Evolutionary conservation across 2,113 vertebrate genomes (phyloP).

Genomic region (Caranx ignobilis): DNA sequence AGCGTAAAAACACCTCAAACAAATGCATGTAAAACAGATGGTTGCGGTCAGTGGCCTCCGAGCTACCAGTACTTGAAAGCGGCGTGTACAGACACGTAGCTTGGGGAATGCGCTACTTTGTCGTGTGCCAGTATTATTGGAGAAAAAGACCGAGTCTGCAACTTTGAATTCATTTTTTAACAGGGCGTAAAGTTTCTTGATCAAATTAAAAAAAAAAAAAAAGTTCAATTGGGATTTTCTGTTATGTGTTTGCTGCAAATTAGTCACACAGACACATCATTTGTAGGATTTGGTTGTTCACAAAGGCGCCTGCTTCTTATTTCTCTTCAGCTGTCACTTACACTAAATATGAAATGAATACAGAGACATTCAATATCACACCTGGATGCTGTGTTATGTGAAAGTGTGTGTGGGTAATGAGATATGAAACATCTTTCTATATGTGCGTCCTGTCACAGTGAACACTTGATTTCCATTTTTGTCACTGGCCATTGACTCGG

Average conservation of each 20-base stretch:
- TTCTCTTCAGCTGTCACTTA: background rate
- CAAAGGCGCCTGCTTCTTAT: background rate
- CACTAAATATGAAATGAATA: slow-evolving; percentile 5
- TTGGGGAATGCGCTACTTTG: background rate
- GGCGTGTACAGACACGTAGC: background rate
- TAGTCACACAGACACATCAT: background rate
- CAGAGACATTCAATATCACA: slow-evolving; percentile 41
- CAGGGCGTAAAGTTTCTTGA: background rate
- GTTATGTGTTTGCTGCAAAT: background rate
- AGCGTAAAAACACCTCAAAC: background rate
- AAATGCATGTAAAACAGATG: background rate
- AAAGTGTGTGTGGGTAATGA: slow-evolving; percentile 49
- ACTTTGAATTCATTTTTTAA: background rate
- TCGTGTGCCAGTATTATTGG: background rate
- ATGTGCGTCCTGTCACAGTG: background rate
- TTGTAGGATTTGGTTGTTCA: background rate
- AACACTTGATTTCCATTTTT: slow-evolving; percentile 41
- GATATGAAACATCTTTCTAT: slow-evolving; percentile 53
- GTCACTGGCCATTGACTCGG: slow-evolving; percentile 32
- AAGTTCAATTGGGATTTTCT: background rate
- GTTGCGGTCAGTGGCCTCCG: background rate
- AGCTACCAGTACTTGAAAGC: background rate
- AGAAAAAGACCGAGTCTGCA: background rate
- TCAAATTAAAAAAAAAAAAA: background rate
- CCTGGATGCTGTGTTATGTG: slow-evolving; percentile 38